phyloP scores from a whole-genome alignment of 2,888 invertebrate genomes.

The Leptopterna dolabrata region DNA sequence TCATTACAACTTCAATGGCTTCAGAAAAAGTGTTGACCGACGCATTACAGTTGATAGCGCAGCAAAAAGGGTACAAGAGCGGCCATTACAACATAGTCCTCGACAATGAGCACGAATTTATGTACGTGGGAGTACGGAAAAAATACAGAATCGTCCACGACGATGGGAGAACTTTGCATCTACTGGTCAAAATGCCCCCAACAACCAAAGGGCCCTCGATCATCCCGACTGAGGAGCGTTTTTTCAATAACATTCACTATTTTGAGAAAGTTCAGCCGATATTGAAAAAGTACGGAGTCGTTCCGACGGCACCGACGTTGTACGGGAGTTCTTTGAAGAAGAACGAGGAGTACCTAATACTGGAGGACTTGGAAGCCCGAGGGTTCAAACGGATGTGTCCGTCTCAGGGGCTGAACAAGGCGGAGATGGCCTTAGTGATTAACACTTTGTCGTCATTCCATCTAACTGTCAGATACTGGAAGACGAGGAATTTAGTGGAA shows the following conservation, averaged over 20 bases:
- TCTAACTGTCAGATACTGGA: background rate
- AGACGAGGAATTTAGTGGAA: background rate
- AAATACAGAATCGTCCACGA: background rate
- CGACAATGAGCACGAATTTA: background rate
- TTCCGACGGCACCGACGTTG: background rate
- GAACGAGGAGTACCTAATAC: slow-evolving; percentile 19
- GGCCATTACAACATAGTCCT: background rate
- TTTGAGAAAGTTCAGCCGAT: background rate
- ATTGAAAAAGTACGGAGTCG: background rate
- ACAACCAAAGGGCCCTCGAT: background rate
- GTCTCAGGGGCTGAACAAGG: background rate
- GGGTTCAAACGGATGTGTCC: background rate
- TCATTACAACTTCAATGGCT: slow-evolving; percentile 1
- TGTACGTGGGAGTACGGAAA: background rate
- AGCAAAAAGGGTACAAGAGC: background rate
- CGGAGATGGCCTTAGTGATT: background rate
- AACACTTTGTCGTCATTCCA: background rate
- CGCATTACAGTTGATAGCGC: background rate
- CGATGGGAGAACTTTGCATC: background rate
- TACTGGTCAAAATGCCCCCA: background rate
- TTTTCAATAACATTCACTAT: slow-evolving; percentile 38
- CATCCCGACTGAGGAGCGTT: background rate
- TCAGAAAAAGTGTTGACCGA: background rate
- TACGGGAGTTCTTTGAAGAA: background rate
- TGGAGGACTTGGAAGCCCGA: background rate